Evolutionary conservation across 2,797 vertebrate species (phyloP), one percentile per base, ranked within the genome.

Genomic region (Capromys pilorides): DNA sequence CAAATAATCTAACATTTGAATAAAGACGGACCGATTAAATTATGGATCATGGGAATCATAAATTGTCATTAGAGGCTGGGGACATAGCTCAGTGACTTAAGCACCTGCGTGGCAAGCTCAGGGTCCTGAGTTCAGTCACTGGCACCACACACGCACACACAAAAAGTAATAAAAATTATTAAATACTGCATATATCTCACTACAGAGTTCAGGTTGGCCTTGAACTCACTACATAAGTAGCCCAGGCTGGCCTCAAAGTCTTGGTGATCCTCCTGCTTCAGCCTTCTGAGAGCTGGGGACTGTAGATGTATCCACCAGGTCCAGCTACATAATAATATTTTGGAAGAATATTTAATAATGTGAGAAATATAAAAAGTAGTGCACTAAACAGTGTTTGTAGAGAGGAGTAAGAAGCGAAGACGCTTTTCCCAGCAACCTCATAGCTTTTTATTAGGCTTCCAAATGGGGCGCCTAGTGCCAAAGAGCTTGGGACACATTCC

Each of bases 401-500:
- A 90, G 79, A 87, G 31, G 39, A 62, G 0, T 86, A 71, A 66
- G 69, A 93, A 62, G 36, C 19, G 49, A 69, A 69, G 77, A 36
- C 36, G 18, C n/a, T 93, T 95, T 79, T 11, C 41, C 62, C 31
- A 82, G 21, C 18, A 66, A 33, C 93, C 57, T 86, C 18, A 28
- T 24, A 85, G 75, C 57, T 86, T 95, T 90, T 81, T 92, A 51
- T 83, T 73, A 75, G 75, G 41, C 67, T 75, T 95, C 75, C 83
- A 92, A 69, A 73, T 75, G 41, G 81, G 86, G 41, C 21, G 39
- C 77, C 84, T 83, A 28, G 36, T 94, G 87, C 84, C 85, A 84
- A 71, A 96, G 69, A 94, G 84, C 49, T 91, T 64, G 77, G 92
- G 90, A 93, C 39, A 61, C 61, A 87, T 94, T 93, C 81, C 82